Evolutionary conservation across 2,113 vertebrate species (phyloP).

Genomic region (Microcebus tavaratra): DNA sequence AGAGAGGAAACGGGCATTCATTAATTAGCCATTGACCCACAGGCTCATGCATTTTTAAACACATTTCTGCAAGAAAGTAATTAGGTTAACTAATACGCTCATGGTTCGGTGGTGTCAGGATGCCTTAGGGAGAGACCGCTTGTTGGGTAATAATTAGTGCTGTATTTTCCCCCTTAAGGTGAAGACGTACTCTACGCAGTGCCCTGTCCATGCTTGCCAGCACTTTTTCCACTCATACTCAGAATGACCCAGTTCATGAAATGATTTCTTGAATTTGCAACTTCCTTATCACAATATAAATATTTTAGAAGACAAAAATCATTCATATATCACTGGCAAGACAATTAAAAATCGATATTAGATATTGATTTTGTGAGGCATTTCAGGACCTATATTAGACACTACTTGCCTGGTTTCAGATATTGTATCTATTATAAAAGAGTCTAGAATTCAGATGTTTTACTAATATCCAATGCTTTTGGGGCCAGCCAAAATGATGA

Average conservation of each 20-base stretch:
- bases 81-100: slow-evolving; percentile 76
- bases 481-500: not conserved
- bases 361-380: not conserved
- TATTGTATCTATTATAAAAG: not conserved
- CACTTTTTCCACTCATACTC: not conserved
- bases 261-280: not conserved
- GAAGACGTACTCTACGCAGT: not conserved
- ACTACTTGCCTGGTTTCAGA: not conserved
- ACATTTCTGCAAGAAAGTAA: slow-evolving; percentile 77
- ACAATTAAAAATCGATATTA: not conserved
- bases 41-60: slow-evolving; percentile 75
- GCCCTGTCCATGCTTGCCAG: not conserved
- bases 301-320: not conserved
- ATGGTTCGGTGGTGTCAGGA: not conserved
- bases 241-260: not conserved
- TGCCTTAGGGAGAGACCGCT: slow-evolving; percentile 54
- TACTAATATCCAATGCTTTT: not conserved
- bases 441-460: not conserved
- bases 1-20: slow-evolving; percentile 59
- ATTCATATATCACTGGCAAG: not conserved
- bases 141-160: slow-evolving; percentile 37
- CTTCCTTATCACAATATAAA: slow-evolving; percentile 2
- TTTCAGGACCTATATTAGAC: not conserved
- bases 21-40: slow-evolving; percentile 75
- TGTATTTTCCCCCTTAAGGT: not conserved